phyloP scores from a whole-genome alignment of 2,888 invertebrate genomes.

The Drosophila tripunctata region DNA sequence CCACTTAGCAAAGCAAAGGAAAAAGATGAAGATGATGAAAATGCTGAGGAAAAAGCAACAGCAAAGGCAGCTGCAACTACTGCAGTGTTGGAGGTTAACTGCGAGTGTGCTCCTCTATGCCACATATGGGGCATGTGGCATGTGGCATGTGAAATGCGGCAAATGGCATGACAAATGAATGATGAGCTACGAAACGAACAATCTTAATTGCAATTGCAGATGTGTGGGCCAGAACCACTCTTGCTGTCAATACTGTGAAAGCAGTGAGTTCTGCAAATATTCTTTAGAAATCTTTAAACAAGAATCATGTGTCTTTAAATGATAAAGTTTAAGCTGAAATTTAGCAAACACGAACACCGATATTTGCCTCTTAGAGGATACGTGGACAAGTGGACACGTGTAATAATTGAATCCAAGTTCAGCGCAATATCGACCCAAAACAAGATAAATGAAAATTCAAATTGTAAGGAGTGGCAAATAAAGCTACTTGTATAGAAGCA shows the following conservation, averaged over 20 bases:
- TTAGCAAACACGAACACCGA: no score
- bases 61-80: neutral
- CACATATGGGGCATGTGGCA: neutral
- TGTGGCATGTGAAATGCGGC: neutral
- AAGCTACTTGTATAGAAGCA: no score
- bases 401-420: no score
- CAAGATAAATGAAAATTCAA: neutral
- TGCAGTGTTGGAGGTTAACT: slow-evolving; percentile 17
- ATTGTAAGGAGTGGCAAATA: neutral
- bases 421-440: neutral
- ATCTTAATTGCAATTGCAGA: slow-evolving; percentile 24
- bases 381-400: no score
- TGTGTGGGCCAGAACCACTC: no score
- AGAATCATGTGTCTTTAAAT: no score
- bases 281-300: no score
- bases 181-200: slow-evolving; percentile 16
- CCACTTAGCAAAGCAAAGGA: neutral
- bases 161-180: slow-evolving; percentile 16
- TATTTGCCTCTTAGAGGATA: no score
- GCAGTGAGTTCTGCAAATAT: no score
- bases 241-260: no score
- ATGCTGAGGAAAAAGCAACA: neutral
- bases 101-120: slow-evolving; percentile 2
- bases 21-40: neutral
- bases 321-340: no score